Evolutionary conservation across 2,888 invertebrate genomes (phyloP), one percentile per base, ranked within the genome.

Genomic region (Melikaiella ostensackeni): DNA sequence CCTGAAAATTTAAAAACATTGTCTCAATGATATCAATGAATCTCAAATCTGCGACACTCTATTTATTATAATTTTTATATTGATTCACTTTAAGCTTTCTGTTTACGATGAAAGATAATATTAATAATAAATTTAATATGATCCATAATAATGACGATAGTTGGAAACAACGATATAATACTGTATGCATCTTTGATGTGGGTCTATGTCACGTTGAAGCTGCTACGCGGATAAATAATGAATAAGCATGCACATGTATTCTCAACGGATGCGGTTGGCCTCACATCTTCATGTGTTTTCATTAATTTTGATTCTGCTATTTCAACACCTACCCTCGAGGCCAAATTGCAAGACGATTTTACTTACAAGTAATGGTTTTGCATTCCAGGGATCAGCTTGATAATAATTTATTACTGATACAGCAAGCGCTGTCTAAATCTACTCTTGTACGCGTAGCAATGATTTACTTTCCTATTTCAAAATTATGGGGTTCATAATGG

Each of bases 241-340:
- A 73, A 55, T 35, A 21, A n/a, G n/a, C n/a, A n/a, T n/a, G n/a
- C n/a, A 59, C 21, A 35, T 63, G 35, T 38, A 63, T 30, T 61
- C 61, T 7, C 27, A 74, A 50, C 74, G 21, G 38, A 75, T 76
- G 79, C 75, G 77, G 80, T 74, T 75, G 77, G 63, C 81, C 80
- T 83, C 80, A 80, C 77, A 77, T 82, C 80, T 82, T 82, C 78
- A 83, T 79, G 81, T 81, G 80, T 78, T 80, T 80, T 81, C 78
- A 83, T 83, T 80, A 84, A 84, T 82, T 84, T 77, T 80, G 66
- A 78, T 74, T 50, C 50, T 75, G 38, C 75, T 79, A 77, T 80
- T 83, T 79, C 82, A 42, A 64, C 64, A n/a, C 24, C 24, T 35
- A 24, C 64, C 64, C 64, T 64, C 64, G 16, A 64, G 38, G 24